These are phyloP conservation scores for Lacerta bilineata DNA, from an alignment of 2,797 vertebrate genomes.

Conservation along the genomic window DNA sequence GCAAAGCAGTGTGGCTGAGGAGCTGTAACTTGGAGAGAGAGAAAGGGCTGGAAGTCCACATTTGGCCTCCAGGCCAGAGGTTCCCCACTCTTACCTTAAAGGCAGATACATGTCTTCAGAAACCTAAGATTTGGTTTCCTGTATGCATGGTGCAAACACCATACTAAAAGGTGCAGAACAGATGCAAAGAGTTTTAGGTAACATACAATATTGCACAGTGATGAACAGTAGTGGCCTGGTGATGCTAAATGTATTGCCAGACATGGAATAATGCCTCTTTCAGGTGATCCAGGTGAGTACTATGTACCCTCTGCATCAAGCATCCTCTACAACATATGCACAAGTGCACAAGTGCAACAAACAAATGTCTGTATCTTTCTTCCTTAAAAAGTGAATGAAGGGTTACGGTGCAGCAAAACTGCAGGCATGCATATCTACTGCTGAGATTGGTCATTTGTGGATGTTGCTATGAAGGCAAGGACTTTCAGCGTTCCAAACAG, in stretches of 20 bases:
- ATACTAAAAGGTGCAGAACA: not conserved
- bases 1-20: too few species aligned
- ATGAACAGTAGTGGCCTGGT: not conserved
- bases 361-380: not conserved
- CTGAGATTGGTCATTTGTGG: not conserved
- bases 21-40: too few species aligned
- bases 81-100: too few species aligned
- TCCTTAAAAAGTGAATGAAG: not conserved
- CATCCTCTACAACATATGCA: not conserved
- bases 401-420: not conserved
- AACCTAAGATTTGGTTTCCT: not conserved
- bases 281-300: not conserved
- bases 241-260: not conserved
- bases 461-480: not conserved
- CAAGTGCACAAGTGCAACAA: not conserved
- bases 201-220: too few species aligned
- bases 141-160: not conserved
- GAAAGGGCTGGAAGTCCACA: too few species aligned
- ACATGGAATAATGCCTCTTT: not conserved
- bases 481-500: not conserved
- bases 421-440: not conserved
- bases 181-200: not conserved
- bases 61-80: too few species aligned
- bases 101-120: not conserved
- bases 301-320: not conserved